Base-by-base conservation (phyloP, 2,797 vertebrate species). In the Okamejei kenojei region DNA sequence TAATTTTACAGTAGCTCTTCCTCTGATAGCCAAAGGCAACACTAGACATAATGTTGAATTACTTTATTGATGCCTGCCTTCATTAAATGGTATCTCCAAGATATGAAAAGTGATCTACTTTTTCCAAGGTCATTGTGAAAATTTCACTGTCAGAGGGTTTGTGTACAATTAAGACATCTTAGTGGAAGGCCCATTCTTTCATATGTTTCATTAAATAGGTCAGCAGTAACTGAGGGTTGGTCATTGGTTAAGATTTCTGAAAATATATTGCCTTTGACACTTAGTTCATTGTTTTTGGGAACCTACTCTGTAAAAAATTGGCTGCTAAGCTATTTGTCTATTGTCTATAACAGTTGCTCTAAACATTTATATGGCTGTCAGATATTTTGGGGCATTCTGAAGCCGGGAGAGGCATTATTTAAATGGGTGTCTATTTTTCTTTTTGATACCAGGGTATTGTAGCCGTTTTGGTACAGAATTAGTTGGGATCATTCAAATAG, bases 201-300 rank as follows among this genome's bases (percentile, higher is more conserved):
- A 45, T 45, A 45, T 45, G 45, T 45, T 45, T 45, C 45, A 45
- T 45, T 45, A 45, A 45, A 45, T 45, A 3, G 45, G 45, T 45
- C 45, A 45, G 45, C 45, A 45, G 45, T 45, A 45, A 45, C 45
- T 45, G 45, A 45, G 45, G 38, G 38, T 38, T 38, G 1, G 38
- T 38, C 38, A 38, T 38, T 38, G 38, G 45, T 45, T 45, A 61
- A 82, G 80, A 58, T 1, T 5, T 54, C 45, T 10, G 58, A 82
- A 82, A 61, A 82, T 23, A 73, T 19, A 81, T 82, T 35, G 38
- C 19, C 5, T 38, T 15, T 45, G 45, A 23, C 23, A 61, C 58
- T 82, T 82, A 58, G 54, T 82, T 58, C 45, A 82, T 82, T 82
- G 23, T 82, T 82, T 82, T 23, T 82, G 45, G 23, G 81, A 82